phyloP scores from a whole-genome alignment of 2,888 invertebrate genomes.

The Cantharis lateralis region DNA sequence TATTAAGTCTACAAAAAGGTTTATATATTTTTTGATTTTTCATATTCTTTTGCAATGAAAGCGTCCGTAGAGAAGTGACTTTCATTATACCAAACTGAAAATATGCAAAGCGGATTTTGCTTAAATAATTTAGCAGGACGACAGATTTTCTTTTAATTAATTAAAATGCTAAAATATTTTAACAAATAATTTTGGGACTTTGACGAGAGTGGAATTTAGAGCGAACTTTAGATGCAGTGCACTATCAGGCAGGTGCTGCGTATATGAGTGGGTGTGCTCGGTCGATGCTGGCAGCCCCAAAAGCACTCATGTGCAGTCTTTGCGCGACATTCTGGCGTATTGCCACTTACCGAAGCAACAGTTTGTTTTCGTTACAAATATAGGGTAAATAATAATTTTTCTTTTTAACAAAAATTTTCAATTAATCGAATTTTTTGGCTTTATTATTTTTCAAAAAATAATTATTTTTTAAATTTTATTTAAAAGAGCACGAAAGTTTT shows the following conservation, averaged over 20 bases:
- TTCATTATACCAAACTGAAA: too few relatives aligned
- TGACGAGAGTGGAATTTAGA: not conserved
- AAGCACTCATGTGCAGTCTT: constrained; percentile 24
- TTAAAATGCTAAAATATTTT: not conserved
- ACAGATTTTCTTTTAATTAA: not conserved
- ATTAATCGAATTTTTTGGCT: not conserved
- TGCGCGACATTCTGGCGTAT: constrained; percentile 23
- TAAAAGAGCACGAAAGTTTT: not conserved
- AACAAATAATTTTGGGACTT: not conserved
- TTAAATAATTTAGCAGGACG: not conserved
- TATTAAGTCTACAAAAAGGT: not conserved
- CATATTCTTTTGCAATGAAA: not conserved
- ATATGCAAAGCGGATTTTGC: too few relatives aligned
- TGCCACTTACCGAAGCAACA: constrained; percentile 21
- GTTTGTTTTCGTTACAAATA: constrained; percentile 17
- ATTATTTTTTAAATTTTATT: not conserved
- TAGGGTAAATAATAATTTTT: constrained; percentile 13
- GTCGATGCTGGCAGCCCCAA: constrained; percentile 27
- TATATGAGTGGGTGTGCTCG: constrained; percentile 24
- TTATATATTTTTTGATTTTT: not conserved
- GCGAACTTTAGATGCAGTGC: not conserved
- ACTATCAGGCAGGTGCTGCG: constrained; percentile 24
- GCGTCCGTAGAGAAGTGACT: too few relatives aligned
- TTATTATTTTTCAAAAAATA: not conserved
- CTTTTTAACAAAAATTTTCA: not conserved